Base-by-base conservation (phyloP, 2,113 vertebrate genomes). In the Corynorhinus townsendii region DNA sequence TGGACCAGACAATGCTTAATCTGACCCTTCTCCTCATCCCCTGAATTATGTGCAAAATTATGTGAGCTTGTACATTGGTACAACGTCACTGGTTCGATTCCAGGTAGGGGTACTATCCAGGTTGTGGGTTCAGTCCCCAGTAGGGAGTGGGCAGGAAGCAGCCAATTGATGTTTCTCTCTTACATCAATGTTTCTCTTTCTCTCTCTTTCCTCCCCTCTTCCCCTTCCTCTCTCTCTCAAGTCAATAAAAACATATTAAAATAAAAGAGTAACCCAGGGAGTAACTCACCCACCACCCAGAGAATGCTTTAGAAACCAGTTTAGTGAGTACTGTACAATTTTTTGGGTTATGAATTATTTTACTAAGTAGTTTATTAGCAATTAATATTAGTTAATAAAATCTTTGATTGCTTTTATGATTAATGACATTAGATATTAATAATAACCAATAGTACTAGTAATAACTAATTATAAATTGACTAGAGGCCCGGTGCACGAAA, bases 401-500 rank as follows among this genome's bases (percentile, higher is more conserved):
- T 64, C 68, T 71, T 52, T 91, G 69, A 43, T 56, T 86, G 43
- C 73, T 86, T 87, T 95, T 88, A 49, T 96, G 85, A 95, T 92
- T 73, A 75, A 95, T 90, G 92, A 73, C 38, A 16, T 80, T 54
- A 82, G 52, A 30, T 96, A 40, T 96, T 86, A 90, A 90, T 92
- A 85, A 73, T 83, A 92, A 84, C 80, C 86, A 86, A 73, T 84
- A 71, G 47, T 68, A 12, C 76, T 95, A 90, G 11, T 93, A 86
- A 66, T 68, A 86, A 77, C 80, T 95, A 94, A 94, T 94, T 84
- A 94, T 35, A 15, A 49, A 96, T 85, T 90, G 88, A 93, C 93
- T 73, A 90, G 76, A n/a, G n/a, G n/a, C n/a, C n/a, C n/a, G n/a
- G n/a, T n/a, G n/a, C n/a, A n/a, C n/a, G n/a, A n/a, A n/a, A n/a